These are phyloP conservation scores for Drosophila phalerata DNA, from an alignment of 2,888 invertebrate species.

Conservation along the genomic window DNA sequence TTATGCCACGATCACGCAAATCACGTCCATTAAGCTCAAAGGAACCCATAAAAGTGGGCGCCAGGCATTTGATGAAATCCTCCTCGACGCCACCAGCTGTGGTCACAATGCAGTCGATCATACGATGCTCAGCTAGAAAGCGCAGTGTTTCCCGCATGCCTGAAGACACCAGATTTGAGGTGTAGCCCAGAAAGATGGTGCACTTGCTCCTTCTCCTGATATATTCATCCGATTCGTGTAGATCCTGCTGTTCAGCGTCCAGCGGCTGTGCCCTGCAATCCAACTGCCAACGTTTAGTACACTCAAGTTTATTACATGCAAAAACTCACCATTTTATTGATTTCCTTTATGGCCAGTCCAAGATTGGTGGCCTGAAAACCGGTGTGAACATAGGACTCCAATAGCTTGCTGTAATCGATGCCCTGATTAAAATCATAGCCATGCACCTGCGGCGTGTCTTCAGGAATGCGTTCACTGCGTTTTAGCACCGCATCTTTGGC, in stretches of 20 bases:
- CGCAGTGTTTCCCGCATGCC: slow-evolving; percentile 96
- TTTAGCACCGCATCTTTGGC: slow-evolving; percentile 91
- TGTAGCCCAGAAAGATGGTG: slow-evolving; percentile 98
- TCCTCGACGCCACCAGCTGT: slow-evolving; percentile 99
- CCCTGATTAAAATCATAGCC: slow-evolving; percentile 98
- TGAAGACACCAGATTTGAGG: slow-evolving; percentile 98
- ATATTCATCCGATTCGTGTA: slow-evolving; percentile 92
- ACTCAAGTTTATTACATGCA: neutral
- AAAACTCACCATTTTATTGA: slow-evolving; percentile 92
- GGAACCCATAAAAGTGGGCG: slow-evolving; percentile 96
- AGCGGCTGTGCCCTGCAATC: slow-evolving; percentile 90
- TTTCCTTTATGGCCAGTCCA: slow-evolving; percentile 95
- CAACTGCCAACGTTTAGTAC: slow-evolving; percentile 86
- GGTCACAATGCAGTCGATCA: slow-evolving; percentile 98
- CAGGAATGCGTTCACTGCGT: slow-evolving; percentile 89
- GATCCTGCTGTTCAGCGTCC: slow-evolving; percentile 88
- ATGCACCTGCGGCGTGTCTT: slow-evolving; percentile 89
- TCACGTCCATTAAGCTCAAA: slow-evolving; percentile 93
- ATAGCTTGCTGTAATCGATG: slow-evolving; percentile 93
- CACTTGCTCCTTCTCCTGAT: slow-evolving; percentile 92
- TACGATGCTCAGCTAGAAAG: slow-evolving; percentile 93
- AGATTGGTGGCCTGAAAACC: slow-evolving; percentile 99
- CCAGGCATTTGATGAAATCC: slow-evolving; percentile 99
- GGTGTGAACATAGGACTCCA: slow-evolving; percentile 91
- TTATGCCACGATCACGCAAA: slow-evolving; percentile 94